Base-by-base conservation (phyloP, 92 coral and sea anemone species). In the Porites divaricata region DNA sequence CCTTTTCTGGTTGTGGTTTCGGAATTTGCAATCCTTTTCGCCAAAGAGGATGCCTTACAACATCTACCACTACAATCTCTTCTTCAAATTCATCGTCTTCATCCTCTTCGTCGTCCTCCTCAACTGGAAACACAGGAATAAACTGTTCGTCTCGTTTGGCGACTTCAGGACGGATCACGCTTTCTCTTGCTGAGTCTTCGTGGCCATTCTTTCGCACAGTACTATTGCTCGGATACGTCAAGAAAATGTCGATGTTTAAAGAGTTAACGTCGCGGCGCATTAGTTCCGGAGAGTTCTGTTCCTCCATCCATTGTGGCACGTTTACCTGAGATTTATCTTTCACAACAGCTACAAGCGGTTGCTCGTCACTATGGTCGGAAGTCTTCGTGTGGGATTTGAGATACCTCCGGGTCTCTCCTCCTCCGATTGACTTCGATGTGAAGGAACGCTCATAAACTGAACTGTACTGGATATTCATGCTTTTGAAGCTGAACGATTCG, bases 1-100 rank as follows among this genome's bases (percentile, higher is more conserved):
- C 75, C 41, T 80, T 80, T 14, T 56, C 15, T 11, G 69, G 76
- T 68, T 68, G 66, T 80, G 67, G 85, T 70, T 70, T 80, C 19
- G 85, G 76, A 28, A 28, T 80, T 70, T 70, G 76, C 58, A 80
- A 24, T 8, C 85, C 85, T 48, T 35, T 80, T 11, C 76, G 68
- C 85, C 85, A 80, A 28, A 68, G 2, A 5, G 85, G 77, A 35
- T 28, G 69, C 41, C 77, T 69, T 56, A 63, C 54, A 12, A 80
- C 68, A 19, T 80, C 69, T 68, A 80, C 22, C 20, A 80, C 56
- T 6, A 80, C 65, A 70, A 80, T 53, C 77, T 28, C 85, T 59
- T 80, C 85, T 41, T 80, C 85, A 63, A 80, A 80, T 69, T 70
- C 85, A n/a, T 80, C 85, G 22, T 73, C 52, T 24, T 83, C 84